phyloP scores from a whole-genome alignment of 2,888 invertebrate genomes.

The Choreutis nemorana region DNA sequence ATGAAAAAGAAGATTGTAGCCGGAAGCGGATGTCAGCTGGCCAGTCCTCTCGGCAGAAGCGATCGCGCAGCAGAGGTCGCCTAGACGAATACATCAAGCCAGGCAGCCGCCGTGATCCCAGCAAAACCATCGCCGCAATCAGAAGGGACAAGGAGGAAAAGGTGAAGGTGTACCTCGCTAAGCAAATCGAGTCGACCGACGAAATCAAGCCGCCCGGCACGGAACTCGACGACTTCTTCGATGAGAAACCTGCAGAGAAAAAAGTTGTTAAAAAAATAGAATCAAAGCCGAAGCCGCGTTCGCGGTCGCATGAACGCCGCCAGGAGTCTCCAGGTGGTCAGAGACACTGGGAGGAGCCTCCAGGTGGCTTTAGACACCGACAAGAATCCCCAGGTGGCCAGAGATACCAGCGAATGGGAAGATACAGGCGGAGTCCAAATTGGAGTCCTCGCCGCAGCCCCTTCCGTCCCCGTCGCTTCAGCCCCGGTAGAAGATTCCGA shows the following conservation, averaged over 20 bases:
- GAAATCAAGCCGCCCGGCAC: slow-evolving; percentile 53
- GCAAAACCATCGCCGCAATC: slow-evolving; percentile 51
- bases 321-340: slow-evolving; percentile 9
- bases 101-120: slow-evolving; percentile 50
- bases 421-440: slow-evolving; percentile 11
- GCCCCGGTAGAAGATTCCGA: slow-evolving; percentile 13
- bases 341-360: slow-evolving; percentile 14
- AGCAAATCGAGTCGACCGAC: slow-evolving; percentile 39
- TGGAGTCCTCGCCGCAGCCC: slow-evolving; percentile 12
- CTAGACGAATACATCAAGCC: slow-evolving; percentile 43
- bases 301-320: slow-evolving; percentile 13
- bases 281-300: slow-evolving; percentile 12
- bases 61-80: slow-evolving; percentile 15
- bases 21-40: not conserved
- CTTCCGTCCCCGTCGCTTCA: slow-evolving; percentile 12
- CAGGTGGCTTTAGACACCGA: slow-evolving; percentile 9
- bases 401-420: not conserved
- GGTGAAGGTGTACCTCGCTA: slow-evolving; percentile 48
- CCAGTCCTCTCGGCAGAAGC: not conserved
- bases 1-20: slow-evolving; percentile 25
- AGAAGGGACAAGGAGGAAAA: slow-evolving; percentile 50
- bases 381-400: slow-evolving; percentile 2
- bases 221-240: slow-evolving; percentile 47
- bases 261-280: slow-evolving; percentile 7
- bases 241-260: slow-evolving; percentile 11